Base-by-base conservation (phyloP, 2,113 vertebrate genomes). In the Myotis davidii region DNA sequence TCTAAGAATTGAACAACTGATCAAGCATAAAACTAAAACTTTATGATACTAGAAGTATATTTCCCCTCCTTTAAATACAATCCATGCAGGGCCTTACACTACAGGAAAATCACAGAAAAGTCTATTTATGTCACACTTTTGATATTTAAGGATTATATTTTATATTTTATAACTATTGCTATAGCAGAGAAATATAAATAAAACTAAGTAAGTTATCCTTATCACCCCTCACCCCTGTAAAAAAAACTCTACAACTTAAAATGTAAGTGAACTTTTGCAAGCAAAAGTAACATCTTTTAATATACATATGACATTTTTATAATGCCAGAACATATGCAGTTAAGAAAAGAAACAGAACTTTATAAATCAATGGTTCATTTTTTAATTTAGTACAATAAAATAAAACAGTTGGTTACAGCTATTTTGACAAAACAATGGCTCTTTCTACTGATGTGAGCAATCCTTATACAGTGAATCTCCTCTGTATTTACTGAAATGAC, bases 391-490 rank as follows among this genome's bases (percentile, higher is more conserved):
- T 37, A 39, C 52, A 88, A 74, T 37, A 17, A 94, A 79, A 84
- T 34, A 52, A 34, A 76, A 45, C 32, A 70, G 39, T 65, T 64
- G 74, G 82, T 76, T 1, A 18, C 52, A 98, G 97, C 93, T 97
- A 92, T 90, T 97, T 77, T 84, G 76, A 94, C 52, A 95, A 93
- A 94, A 98, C 96, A 97, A 97, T 85, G 54, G 91, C 52, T 96
- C 97, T 97, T 98, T 85, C 96, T 59, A 76, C 0, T 12, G 78
- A 95, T 52, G 90, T 84, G 27, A 91, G 59, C 50, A 95, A 95
- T 48, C 23, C 72, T 73, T 52, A 73, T 27, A 50, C 39, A 96
- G 84, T 1, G 73, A 64, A 91, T 94, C 73, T 39, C 86, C 85
- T 90, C 82, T 78, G 25, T 37, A 50, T 17, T 94, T 2, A 56